These are phyloP conservation scores for Poeciliopsis gracilis DNA, from an alignment of 2,797 vertebrate genomes.

Conservation along the genomic window DNA sequence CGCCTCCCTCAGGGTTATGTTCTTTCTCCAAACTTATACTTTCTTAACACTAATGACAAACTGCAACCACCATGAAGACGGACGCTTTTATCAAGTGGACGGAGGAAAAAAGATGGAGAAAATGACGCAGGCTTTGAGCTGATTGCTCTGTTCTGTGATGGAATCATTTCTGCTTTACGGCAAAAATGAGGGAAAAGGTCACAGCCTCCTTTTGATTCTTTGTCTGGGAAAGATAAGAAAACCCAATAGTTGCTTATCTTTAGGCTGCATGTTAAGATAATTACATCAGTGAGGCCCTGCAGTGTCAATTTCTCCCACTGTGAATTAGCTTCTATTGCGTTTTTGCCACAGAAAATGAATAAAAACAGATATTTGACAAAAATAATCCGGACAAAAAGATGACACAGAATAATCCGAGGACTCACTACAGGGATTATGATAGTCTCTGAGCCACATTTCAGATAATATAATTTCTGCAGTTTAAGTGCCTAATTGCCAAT, in stretches of 20 bases:
- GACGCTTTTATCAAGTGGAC: constrained; percentile 32
- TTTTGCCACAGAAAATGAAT: constrained; percentile 8
- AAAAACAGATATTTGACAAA: constrained; percentile 1
- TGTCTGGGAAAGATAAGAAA: constrained; percentile 6
- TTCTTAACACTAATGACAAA: constrained; percentile 64
- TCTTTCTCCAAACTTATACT: constrained; percentile 56
- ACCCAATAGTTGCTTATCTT: constrained; percentile 14
- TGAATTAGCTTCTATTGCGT: neutral
- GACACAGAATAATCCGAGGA: neutral
- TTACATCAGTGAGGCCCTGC: constrained; percentile 1
- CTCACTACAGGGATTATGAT: neutral
- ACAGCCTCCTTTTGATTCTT: neutral
- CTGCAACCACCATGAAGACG: constrained; percentile 39
- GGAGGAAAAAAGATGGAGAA: constrained; percentile 6
- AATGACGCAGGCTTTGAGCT: constrained; percentile 6
- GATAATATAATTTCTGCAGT: constrained; percentile 4
- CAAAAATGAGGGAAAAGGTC: constrained; percentile 30
- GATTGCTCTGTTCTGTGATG: constrained; percentile 12
- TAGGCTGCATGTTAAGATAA: constrained; percentile 4
- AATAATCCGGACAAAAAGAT: constrained; percentile 16
- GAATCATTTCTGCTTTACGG: constrained; percentile 11
- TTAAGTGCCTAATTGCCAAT: constrained; percentile 19
- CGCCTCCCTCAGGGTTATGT: constrained; percentile 57
- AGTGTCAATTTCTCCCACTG: constrained; percentile 5
- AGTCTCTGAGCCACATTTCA: constrained; percentile 13